A percentile compares a stretch with the other conserved stretches of the same genome.
These are phyloP conservation scores for Glaucomys volans DNA, from an alignment of 2,113 vertebrate species.

Conservation along the genomic window DNA sequence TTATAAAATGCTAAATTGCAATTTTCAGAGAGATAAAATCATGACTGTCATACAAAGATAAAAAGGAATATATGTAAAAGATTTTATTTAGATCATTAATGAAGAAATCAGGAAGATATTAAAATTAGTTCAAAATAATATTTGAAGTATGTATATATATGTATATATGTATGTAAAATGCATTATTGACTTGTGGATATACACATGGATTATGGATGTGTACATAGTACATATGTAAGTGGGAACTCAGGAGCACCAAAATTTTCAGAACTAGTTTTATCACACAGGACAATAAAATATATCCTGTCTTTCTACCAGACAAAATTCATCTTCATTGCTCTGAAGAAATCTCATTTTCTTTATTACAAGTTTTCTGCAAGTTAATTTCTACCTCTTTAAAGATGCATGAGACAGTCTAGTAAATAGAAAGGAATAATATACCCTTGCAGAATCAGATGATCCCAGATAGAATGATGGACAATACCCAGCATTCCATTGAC, in stretches of 20 bases:
- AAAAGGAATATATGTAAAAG: background rate
- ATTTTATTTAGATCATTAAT: constrained; percentile 34
- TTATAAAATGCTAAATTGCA: constrained; percentile 15
- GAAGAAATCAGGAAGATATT: background rate
- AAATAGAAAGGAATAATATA: background rate
- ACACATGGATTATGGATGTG: background rate
- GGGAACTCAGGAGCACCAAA: background rate
- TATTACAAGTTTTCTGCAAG: background rate
- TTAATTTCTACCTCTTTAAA: background rate
- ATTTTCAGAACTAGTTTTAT: background rate
- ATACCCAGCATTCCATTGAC: background rate
- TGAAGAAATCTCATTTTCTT: background rate
- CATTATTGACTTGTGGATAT: background rate
- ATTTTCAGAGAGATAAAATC: constrained; percentile 35
- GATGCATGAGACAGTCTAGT: background rate
- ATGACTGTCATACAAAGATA: background rate
- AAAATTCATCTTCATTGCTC: background rate
- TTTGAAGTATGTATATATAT: background rate
- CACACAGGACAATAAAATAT: background rate
- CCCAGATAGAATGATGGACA: background rate
- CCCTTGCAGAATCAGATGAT: background rate
- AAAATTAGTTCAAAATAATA: background rate
- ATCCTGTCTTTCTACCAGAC: background rate
- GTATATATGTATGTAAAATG: background rate
- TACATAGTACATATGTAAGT: background rate